These are phyloP conservation scores for Zaprionus africanus DNA, from an alignment of 1,140 invertebrate genomes.

Conservation along the genomic window DNA sequence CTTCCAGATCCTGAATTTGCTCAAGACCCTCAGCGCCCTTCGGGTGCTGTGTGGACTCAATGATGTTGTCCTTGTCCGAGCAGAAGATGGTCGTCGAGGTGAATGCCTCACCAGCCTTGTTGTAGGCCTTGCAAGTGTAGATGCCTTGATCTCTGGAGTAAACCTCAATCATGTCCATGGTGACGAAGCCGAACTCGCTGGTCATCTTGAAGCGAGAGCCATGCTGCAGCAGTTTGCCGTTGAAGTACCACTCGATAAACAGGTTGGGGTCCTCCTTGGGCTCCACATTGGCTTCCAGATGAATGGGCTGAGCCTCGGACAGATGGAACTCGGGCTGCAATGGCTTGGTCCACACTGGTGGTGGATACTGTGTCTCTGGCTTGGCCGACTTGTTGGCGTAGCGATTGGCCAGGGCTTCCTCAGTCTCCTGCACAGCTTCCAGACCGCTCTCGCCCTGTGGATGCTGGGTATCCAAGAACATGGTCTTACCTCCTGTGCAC, in stretches of 20 bases:
- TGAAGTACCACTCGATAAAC: conserved; percentile 97
- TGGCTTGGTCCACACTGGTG: conserved; percentile 94
- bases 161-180: conserved; percentile 94
- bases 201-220: conserved; percentile 94
- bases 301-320: conserved; percentile 95
- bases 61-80: conserved; percentile 91
- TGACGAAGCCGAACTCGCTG: conserved; percentile 96
- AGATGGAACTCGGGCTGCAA: conserved; percentile 92
- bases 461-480: conserved; percentile 95
- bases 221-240: conserved; percentile 93
- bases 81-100: conserved; percentile 95
- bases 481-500: conserved; percentile 91
- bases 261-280: conserved; percentile 98
- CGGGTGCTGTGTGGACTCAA: conserved; percentile 95
- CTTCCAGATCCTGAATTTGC: conserved; percentile 95
- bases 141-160: conserved; percentile 97
- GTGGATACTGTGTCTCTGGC: conserved; percentile 91
- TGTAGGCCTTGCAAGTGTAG: conserved; percentile 95
- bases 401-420: conserved; percentile 90
- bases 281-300: conserved; percentile 96
- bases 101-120: conserved; percentile 94
- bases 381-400: conserved; percentile 87
- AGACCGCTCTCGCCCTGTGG: conserved; percentile 94
- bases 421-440: conserved; percentile 93
- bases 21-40: conserved; percentile 96